These are phyloP conservation scores for Eupithecia subumbrata DNA, from an alignment of 2,888 invertebrate species.

Conservation along the genomic window DNA sequence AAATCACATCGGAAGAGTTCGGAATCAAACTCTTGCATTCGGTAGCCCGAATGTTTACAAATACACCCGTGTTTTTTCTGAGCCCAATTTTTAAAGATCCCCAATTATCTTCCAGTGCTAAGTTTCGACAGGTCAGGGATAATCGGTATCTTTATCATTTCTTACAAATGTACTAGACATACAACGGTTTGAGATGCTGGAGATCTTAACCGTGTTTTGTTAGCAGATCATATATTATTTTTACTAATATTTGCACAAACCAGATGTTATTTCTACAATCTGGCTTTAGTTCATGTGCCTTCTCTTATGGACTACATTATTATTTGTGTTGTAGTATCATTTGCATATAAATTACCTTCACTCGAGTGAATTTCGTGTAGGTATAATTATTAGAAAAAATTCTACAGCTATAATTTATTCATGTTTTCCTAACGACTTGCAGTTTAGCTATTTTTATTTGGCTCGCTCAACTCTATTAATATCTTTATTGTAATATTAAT, in stretches of 20 bases:
- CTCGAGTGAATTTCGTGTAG: not conserved
- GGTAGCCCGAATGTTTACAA: constrained; percentile 64
- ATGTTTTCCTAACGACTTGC: not conserved
- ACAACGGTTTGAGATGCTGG: not conserved
- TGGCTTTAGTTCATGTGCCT: not conserved
- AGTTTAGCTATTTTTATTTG: not conserved
- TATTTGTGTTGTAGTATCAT: constrained; percentile 5
- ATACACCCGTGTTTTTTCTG: constrained; percentile 44
- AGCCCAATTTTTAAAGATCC: constrained; percentile 46
- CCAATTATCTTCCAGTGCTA: constrained; percentile 17
- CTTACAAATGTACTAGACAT: constrained; percentile 25
- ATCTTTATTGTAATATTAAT: too few relatives aligned
- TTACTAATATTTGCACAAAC: not conserved
- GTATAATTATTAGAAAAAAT: not conserved
- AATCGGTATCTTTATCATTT: constrained; percentile 23
- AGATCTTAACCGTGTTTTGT: not conserved
- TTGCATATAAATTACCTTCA: constrained; percentile 11
- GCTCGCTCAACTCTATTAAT: not conserved
- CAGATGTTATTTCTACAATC: not conserved
- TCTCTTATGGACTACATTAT: constrained; percentile 1
- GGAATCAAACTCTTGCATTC: constrained; percentile 52
- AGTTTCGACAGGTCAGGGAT: constrained; percentile 24
- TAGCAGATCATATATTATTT: not conserved
- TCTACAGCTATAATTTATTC: not conserved
- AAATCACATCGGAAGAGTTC: constrained; percentile 13